Evolutionary conservation across 2,113 vertebrate species (phyloP), one percentile per base, ranked within the genome.

Genomic region (Trogon surrucura): DNA sequence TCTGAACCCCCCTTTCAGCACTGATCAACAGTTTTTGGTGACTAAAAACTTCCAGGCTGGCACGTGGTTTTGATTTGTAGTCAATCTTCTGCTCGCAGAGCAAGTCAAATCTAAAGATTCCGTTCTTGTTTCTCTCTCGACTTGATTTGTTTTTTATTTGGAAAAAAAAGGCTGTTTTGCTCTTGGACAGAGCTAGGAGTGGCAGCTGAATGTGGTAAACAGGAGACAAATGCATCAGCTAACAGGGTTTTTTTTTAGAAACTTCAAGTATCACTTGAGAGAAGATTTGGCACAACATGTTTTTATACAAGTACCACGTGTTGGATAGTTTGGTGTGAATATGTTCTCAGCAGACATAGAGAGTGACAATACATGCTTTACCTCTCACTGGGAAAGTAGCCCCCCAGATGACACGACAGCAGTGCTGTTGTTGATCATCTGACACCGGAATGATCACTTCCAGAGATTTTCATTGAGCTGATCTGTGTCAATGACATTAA

Each of bases 201-300:
- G 75, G 93, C 93, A 94, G 93, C 88, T 96, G 92, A 95, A 95
- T 90, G 77, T 75, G 53, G 80, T 91, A 90, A 96, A 95, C 80
- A 78, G 85, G 61, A 94, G 88, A 91, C 56, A 95, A 94, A 96
- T 95, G 53, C 82, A 96, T 91, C 83, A 94, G 48, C 74, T 97
- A 94, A 80, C 80, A 32, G 47, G 36, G 6, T 3, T 51, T 70
- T 67, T 50, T 94, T 94, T 95, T 92, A 95, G 94, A 95, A 96
- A 88, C 64, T 90, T 96, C 67, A 96, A 94, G 92, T 83, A 94
- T 91, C 92, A 80, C 82, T 96, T 95, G 88, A 89, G 58, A 94
- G 92, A 95, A 94, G 85, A 96, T 95, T 96, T 94, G 94, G 91
- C 91, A 97, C 66, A 72, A 93, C 47, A 80, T 92, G 91, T 95